Evolutionary conservation across 1,140 invertebrate species (phyloP).

Genomic region (Diachasmimorpha longicaudata): DNA sequence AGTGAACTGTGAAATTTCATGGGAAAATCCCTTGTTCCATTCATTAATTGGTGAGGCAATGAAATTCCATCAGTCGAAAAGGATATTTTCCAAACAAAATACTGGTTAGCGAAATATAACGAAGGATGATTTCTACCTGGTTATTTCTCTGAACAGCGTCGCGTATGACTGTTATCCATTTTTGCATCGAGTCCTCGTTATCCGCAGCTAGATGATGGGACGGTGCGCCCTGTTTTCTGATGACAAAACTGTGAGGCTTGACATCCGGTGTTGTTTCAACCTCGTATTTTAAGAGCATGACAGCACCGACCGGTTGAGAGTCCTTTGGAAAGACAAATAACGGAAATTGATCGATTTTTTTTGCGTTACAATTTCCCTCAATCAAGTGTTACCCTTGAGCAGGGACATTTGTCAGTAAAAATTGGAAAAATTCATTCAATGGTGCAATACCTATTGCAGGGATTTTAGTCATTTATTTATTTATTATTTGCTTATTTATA

Average conservation of each 20-base stretch:
- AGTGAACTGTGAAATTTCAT: neutral
- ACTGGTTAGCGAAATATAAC: neutral
- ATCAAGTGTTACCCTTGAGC: too few species aligned
- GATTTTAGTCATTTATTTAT: too few species aligned
- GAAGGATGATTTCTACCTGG: conserved; percentile 55
- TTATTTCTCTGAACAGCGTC: conserved; percentile 72
- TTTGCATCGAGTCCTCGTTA: conserved; percentile 73
- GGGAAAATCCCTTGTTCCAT: neutral
- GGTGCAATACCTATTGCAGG: too few species aligned
- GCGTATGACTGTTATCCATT: conserved; percentile 78
- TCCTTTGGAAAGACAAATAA: conserved; percentile 65
- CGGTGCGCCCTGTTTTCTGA: conserved; percentile 78
- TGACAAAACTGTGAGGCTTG: conserved; percentile 70
- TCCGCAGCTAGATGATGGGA: conserved; percentile 84
- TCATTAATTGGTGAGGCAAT: neutral
- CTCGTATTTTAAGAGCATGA: conserved; percentile 84
- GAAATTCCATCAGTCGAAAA: too few species aligned
- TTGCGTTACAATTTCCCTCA: too few species aligned
- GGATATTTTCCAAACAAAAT: too few species aligned
- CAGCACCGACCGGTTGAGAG: conserved; percentile 86
- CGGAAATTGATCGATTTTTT: neutral
- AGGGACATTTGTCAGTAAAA: too few species aligned
- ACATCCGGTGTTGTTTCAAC: conserved; percentile 71
- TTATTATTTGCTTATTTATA: too few species aligned
- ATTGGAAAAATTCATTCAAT: too few species aligned